Evolutionary conservation across 1,140 invertebrate genomes (phyloP).

Genomic region (Maniola jurtina): DNA sequence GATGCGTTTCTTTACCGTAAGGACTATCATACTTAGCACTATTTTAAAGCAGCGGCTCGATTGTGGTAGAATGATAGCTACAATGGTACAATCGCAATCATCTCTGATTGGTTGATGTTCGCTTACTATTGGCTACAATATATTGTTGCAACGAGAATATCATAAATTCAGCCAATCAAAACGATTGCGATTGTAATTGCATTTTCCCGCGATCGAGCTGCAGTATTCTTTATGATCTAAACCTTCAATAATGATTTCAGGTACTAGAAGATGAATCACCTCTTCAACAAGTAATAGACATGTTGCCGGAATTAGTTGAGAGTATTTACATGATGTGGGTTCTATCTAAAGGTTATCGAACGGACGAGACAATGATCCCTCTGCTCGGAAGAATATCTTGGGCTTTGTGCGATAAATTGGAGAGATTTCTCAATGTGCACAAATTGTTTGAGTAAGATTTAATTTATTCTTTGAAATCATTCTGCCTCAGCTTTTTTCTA

Average conservation of each 20-base stretch:
- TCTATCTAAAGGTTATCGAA: conserved; percentile 86
- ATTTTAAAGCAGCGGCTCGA: too few species aligned
- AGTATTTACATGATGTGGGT: conserved; percentile 92
- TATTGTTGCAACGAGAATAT: too few species aligned
- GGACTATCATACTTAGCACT: conserved; percentile 2
- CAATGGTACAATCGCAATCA: too few species aligned
- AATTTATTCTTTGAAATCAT: not conserved
- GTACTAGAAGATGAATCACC: conserved; percentile 85
- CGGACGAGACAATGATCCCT: conserved; percentile 86
- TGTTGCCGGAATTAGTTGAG: conserved; percentile 88
- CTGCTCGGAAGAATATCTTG: conserved; percentile 90
- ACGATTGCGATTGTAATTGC: too few species aligned
- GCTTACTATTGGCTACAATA: too few species aligned
- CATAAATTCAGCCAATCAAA: too few species aligned
- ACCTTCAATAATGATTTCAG: conserved; percentile 61
- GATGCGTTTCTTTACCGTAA: conserved; percentile 88
- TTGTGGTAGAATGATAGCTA: too few species aligned
- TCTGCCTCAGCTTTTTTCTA: not conserved
- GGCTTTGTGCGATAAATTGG: conserved; percentile 87
- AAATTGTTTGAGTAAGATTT: conserved; percentile 84
- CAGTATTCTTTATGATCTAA: not conserved
- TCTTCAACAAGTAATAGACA: conserved; percentile 85
- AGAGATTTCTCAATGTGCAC: conserved; percentile 84
- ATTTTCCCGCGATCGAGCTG: too few species aligned
- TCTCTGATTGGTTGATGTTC: too few species aligned